Conservation (phyloP, 37 sponge, comb jelly and placozoan genomes). For the Dysidea cf. avara region DNA sequence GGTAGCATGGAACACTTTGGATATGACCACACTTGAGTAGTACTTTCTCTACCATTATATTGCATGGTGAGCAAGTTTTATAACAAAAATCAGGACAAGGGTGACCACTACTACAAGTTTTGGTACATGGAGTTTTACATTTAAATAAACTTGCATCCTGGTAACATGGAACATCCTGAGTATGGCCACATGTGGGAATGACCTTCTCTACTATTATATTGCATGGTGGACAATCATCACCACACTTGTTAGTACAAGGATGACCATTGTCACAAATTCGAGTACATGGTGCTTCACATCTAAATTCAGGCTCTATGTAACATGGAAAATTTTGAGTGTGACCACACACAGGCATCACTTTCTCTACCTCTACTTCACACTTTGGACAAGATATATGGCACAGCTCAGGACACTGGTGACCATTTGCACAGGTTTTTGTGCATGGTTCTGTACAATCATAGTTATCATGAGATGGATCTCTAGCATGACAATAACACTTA, state of each 20-base stretch:
- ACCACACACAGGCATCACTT: constrained; percentile 18
- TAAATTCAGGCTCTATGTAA: neutral
- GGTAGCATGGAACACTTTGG: constrained; percentile 32
- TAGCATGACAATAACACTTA: constrained; percentile 48
- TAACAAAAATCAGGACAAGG: constrained; percentile 18
- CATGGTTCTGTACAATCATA: constrained; percentile 54
- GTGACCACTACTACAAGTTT: constrained; percentile 5
- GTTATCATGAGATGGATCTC: constrained; percentile 55
- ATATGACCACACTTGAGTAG: constrained; percentile 59
- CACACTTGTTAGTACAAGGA: constrained; percentile 21
- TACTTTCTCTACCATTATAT: no score
- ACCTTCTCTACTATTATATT: constrained; percentile 5
- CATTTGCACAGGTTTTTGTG: neutral
- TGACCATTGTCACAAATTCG: constrained; percentile 43
- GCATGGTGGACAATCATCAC: constrained; percentile 29
- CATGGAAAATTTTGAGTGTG: neutral
- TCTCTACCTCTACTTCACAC: neutral
- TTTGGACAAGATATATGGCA: constrained; percentile 39
- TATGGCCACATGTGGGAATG: constrained; percentile 57
- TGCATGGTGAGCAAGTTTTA: no score
- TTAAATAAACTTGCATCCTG: neutral
- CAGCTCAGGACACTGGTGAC: constrained; percentile 32
- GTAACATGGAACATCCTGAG: neutral
- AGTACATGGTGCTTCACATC: constrained; percentile 42
- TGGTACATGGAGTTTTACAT: constrained; percentile 36